Evolutionary conservation across 2,797 vertebrate species (phyloP), one percentile per base, ranked within the genome.

Genomic region (Lepilemur septentrionalis): DNA sequence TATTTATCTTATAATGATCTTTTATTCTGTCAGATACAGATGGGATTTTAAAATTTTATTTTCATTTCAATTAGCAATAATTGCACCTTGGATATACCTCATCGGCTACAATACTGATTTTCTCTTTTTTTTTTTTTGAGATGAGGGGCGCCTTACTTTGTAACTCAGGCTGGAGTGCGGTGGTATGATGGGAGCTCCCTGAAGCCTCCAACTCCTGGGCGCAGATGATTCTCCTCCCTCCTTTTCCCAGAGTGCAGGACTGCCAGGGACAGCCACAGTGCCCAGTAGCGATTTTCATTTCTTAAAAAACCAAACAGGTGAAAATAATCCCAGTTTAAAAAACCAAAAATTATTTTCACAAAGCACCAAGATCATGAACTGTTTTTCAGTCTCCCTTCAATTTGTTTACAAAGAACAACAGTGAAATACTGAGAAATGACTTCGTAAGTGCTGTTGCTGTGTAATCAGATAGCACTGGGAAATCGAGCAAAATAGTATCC

Each of bases 31-130:
- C 81, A 84, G 55, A 82, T 41, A 83, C 22, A 41, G 14, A n/a
- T 89, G 23, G 28, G 25, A 69, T 78, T 93, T 91, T 52, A 83
- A 86, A 17, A 50, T 90, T 82, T 63, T 75, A 79, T 94, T 96
- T 96, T 88, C 38, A 83, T 61, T 79, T 83, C 20, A 46, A n/a
- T 69, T 69, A 69, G 67, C 35, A 38, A 23, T 23, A 22, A 69
- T 69, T 22, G 4, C 2, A 38, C 35, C 67, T 69, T 38, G 35
- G 35, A 23, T 69, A 69, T 35, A 22, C 35, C 35, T 69, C 20
- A 7, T 69, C 1, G 20, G 35, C 35, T 69, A 17, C 9, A 11
- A 38, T 69, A 38, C 35, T 22, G 35, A 22, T 69, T 65, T 65
- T 65, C 32, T 32, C 32, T 63, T 7, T 3, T 59, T 65, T 65